Evolutionary conservation across 2,888 invertebrate genomes (phyloP), one percentile per base, ranked within the genome.

Genomic region (Coecobrya sp.): DNA sequence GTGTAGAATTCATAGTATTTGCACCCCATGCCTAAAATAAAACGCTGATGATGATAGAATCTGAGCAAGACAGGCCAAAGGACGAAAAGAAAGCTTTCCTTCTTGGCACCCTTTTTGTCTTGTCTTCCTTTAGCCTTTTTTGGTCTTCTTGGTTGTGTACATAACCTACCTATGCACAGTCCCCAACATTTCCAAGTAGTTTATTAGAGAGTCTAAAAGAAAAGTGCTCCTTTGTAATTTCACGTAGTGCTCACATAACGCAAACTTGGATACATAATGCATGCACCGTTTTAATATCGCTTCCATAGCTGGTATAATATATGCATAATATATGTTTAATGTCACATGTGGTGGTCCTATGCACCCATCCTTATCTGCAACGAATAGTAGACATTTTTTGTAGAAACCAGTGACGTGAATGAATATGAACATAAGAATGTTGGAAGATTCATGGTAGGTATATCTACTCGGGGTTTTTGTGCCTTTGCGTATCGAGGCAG

Each of bases 61-160:
- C 82, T 82, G 59, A 68, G 30, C 30, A 30, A 30, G 4, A 36
- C 81, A 55, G 81, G 52, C 16, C 30, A 59, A 55, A 59, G 36
- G 55, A 55, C 52, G 19, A 25, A 25, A 49, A 70, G 49, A 73
- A 55, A 55, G 76, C 55, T 19, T 76, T 70, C 59, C 42, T 49
- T 85, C 65, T 86, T 68, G 86, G 70, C 70, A 68, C 86, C 86
- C 70, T 59, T 76, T 86, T 45, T 70, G 27, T 73, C 68, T 10
- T 19, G 19, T n/a, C 25, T 27, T 52, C 59, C 55, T 76, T 11
- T 59, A 55, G 86, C 76, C 86, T 76, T 86, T 36, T 19, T 27
- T 25, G 19, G 25, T n/a, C n/a, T 13, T 8, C 3, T 30, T 30
- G 49, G 45, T 49, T 49, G 19, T 49, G 52, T 79, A 27, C 52